Base-by-base conservation (phyloP, 2,797 vertebrate genomes). In the Chaetophractus vellerosus region DNA sequence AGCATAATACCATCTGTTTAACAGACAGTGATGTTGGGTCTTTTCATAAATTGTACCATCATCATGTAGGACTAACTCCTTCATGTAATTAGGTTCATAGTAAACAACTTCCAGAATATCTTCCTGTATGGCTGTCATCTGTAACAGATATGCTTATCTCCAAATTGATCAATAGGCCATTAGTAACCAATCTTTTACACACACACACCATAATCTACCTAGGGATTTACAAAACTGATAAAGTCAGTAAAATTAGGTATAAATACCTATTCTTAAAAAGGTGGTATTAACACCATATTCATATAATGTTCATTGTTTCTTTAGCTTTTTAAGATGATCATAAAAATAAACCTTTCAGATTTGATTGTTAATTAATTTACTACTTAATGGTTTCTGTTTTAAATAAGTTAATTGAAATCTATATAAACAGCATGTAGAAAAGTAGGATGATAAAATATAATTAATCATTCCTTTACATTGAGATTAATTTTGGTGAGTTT, bases 351-450 rank as follows among this genome's bases (percentile, higher is more conserved):
- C 8, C 57, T 66, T 66, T 81, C 48, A 59, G 10, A 82, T 75
- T 63, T 93, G 3, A 50, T 80, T 71, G 71, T 12, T 63, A 86
- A 69, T 61, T 76, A 28, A 66, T 79, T 36, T 80, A 41, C 15
- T 68, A n/a, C 31, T 85, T 93, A 31, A 16, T 83, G 50, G 48
- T 59, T 90, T 31, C 55, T 19, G 7, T 74, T 88, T 94, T 75
- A 75, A 81, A 31, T 81, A 55, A 45, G 4, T 81, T 81, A 33
- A 75, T 63, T 94, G 71, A 71, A 72, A 84, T 74, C 19, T 45
- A 0, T 69, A 48, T 68, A 80, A 86, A 64, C 1, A 38, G 5
- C 7, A 87, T 48, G 4, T 45, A n/a, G 45, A 69, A 91, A 84
- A 59, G 21, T 26, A 92, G 18, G 3, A 63, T 68, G 33, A 66